Percentiles rank a stretch among this genome's conserved stretches.
Evolutionary conservation across 2,888 invertebrate genomes (phyloP).

Genomic region (Nymphalis urticae): DNA sequence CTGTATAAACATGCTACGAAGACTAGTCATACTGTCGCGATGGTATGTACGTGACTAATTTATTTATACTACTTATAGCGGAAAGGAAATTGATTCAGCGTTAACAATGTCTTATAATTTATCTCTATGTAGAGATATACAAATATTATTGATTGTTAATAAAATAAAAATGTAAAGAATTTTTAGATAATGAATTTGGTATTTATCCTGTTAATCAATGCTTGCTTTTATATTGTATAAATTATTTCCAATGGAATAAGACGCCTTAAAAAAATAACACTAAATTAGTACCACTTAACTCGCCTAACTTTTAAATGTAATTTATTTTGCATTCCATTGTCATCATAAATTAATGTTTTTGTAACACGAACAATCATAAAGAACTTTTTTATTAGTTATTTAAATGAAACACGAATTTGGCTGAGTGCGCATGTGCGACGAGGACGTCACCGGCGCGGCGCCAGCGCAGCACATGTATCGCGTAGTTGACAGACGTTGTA

Average conservation of each 20-base stretch:
- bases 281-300: constrained; percentile 30
- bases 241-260: neutral
- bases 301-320: constrained; percentile 27
- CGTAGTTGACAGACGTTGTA: constrained; percentile 40
- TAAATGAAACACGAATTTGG: constrained; percentile 42
- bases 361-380: constrained; percentile 35
- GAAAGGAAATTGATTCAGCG: neutral
- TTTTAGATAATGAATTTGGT: too few species aligned
- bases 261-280: neutral
- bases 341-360: constrained; percentile 32
- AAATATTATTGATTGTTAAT: too few species aligned
- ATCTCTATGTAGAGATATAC: too few species aligned
- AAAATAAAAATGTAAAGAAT: too few species aligned
- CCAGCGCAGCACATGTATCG: constrained; percentile 59
- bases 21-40: constrained; percentile 9
- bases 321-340: constrained; percentile 28
- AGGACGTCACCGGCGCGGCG: constrained; percentile 55
- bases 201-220: too few species aligned
- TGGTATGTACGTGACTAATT: constrained; percentile 22
- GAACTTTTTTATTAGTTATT: constrained; percentile 42
- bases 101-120: neutral
- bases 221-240: too few species aligned
- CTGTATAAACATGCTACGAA: constrained; percentile 24
- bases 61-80: constrained; percentile 7
- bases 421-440: constrained; percentile 46